Conservation (phyloP, 2,888 invertebrate species). For the Ochlodes sylvanus region DNA sequence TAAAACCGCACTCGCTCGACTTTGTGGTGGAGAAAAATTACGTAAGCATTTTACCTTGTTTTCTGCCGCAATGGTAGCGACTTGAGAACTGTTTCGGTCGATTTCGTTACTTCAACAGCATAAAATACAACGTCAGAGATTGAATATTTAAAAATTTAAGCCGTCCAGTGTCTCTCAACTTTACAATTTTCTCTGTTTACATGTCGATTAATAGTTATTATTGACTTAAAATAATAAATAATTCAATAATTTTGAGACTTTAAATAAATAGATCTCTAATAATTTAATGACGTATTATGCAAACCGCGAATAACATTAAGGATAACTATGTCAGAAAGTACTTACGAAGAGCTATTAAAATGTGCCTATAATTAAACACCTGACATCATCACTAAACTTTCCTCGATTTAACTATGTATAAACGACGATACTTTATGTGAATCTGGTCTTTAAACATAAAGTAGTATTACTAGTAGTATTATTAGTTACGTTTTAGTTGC, state of each 20-base stretch:
- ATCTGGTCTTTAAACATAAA: neutral
- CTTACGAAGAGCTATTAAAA: slow-evolving; percentile 1
- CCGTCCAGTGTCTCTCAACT: no score
- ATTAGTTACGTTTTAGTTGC: neutral
- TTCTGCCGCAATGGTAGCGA: slow-evolving; percentile 1
- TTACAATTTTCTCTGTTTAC: no score
- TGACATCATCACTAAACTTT: neutral
- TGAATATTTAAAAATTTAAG: no score
- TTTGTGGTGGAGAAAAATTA: slow-evolving; percentile 24
- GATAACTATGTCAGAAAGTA: neutral
- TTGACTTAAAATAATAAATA: no score
- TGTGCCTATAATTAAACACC: slow-evolving; percentile 5
- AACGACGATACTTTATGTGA: no score
- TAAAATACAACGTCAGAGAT: neutral
- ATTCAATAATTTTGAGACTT: no score
- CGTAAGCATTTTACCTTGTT: slow-evolving; percentile 28
- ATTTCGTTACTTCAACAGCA: neutral
- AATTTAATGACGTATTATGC: no score
- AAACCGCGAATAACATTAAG: neutral
- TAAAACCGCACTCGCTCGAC: slow-evolving; percentile 14
- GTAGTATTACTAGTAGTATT: neutral
- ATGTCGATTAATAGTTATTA: no score
- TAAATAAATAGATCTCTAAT: no score
- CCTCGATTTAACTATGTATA: neutral
- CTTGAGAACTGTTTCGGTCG: slow-evolving; percentile 17